Base-by-base conservation (phyloP, 2,113 vertebrate genomes). In the Cranoglanis bouderius region DNA sequence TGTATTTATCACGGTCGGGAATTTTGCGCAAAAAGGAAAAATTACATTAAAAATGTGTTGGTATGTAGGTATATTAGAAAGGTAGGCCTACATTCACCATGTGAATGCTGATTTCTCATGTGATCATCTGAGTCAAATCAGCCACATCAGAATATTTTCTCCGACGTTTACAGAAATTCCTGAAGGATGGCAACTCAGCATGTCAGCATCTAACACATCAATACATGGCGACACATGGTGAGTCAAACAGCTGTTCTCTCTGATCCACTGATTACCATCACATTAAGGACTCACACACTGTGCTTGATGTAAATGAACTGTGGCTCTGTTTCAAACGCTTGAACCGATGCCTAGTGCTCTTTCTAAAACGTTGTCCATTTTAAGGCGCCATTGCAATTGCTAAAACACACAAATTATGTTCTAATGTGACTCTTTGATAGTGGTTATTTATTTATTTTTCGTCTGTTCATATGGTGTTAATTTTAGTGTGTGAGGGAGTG, bases 171-270 rank as follows among this genome's bases (percentile, higher is more conserved):
- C 21, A 61, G 32, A 83, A 83, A 57, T 74, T 85, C 84, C 51
- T 85, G 84, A 85, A 74, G 84, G 67, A 61, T 61, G 55, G 32
- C 81, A 83, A 61, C 55, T 59, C 35, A 83, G 81, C 81, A 43
- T 83, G 81, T 83, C 81, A 61, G 81, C 81, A 74, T 85, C 84
- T 29, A 72, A 74, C 84, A 70, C 84, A 85, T 85, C 84, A 75
- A 75, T 85, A 85, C 70, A 74, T 43, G 43, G 84, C 24, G 49
- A 74, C 84, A 74, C 84, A 75, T 85, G 26, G 70, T 72, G 65
- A 85, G 84, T 55, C 35, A 85, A 85, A 74, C 67, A 67, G 84
- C 84, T 85, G 67, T 74, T 85, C 84, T 85, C 84, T 85, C 65
- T 74, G 84, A 85, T 85, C 51, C 67, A 83, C 81, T 83, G 81